Base-by-base conservation (phyloP, 2,797 vertebrate species). In the Sciaenops ocellatus region DNA sequence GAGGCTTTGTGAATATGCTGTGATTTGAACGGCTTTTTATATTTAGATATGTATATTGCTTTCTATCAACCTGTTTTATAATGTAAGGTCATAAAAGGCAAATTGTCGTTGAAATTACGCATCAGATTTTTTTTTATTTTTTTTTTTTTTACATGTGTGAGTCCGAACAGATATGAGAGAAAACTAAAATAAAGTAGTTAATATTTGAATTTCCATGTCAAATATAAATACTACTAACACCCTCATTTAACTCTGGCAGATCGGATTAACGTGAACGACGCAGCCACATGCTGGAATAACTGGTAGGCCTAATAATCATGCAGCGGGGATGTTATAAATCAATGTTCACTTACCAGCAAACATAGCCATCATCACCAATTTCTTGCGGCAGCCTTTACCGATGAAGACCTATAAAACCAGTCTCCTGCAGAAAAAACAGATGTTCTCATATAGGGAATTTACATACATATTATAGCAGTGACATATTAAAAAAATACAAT, bases 341-440 rank as follows among this genome's bases (percentile, higher is more conserved):
- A 85, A 3, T 13, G 50, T 24, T 80, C 55, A 54, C 38, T 65
- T 52, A 20, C 38, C 68, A 48, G 42, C 60, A 73, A 16, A 70
- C 48, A 69, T 9, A 41, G 41, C 47, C 76, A 69, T 89, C 85
- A 85, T 26, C 84, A 71, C 57, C 75, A 74, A 71, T 66, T 71
- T 76, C 54, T 60, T 50, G 66, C 16, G 61, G 76, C 69, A 73
- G 69, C 59, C 20, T 73, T 38, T 42, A 34, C 38, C 41, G 3
- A 3, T 41, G 80, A 68, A 62, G 2, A 57, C 15, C 67, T 65
- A 47, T 75, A 83, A 90, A 84, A 56, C 4, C 52, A 57, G 11
- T 24, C 18, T 34, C 16, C 41, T 62, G 50, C 47, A 60, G 41
- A 38, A 61, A 75, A 85, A 78, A 47, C 80, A 88, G 67, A 87